Base-by-base conservation (phyloP, 2,888 invertebrate species). In the Cacoxenus indagator region DNA sequence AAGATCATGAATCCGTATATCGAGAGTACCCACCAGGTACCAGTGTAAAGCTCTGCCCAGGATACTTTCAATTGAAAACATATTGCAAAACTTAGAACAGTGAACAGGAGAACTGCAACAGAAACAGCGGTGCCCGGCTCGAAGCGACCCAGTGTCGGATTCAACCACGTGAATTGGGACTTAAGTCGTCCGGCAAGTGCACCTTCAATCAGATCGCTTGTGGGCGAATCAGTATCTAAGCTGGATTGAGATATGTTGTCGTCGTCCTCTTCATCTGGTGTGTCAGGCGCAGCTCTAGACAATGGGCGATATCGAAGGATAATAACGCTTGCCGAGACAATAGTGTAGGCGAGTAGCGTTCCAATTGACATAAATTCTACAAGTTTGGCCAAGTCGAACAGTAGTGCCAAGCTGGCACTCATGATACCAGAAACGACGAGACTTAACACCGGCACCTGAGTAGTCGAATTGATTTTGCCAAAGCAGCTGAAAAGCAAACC, bases 351-450 rank as follows among this genome's bases (percentile, higher is more conserved):
- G 77, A 96, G 87, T 64, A 96, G 89, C 0, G 95, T 96, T 0
- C 95, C 95, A 81, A 97, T 97, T 1, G 96, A 96, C 95, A 97
- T 96, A 85, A 97, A 96, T 85, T 97, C 96, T 0, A 97, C 96
- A 51, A 97, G 89, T 76, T 96, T 96, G 77, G 95, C 93, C 76
- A 97, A 90, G 87, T 97, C 96, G 82, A 97, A 95, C 45, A 96
- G 86, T 48, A 97, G 88, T 4, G 97, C 96, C 73, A 97, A 92
- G 0, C 94, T 67, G 1, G 94, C 94, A 61, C 95, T 93, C 27
- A 92, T 89, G 17, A 93, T 8, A 0, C 95, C 95, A n/a, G 95
- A 93, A 67, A 95, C 91, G 4, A 92, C 90, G 69, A 96, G 88
- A 85, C 95, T 95, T 0, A 91, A 87, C 4, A 95, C 89, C 0